Evolutionary conservation across 2,888 invertebrate species (phyloP).

Genomic region (Drosophila acutilabella): DNA sequence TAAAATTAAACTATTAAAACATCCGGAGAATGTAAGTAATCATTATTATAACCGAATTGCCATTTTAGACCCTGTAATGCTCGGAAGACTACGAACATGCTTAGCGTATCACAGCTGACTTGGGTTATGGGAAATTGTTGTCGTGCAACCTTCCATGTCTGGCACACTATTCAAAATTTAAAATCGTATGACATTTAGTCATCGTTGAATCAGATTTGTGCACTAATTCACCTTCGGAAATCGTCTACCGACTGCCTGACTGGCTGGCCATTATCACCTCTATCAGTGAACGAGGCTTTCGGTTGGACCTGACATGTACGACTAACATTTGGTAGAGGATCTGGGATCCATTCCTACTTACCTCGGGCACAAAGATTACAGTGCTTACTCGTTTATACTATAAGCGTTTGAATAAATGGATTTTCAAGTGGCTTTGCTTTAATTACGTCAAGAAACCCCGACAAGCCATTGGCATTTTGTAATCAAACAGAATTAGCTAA

Average conservation of each 20-base stretch:
- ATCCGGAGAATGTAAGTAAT: neutral
- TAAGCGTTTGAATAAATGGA: conserved; percentile 3
- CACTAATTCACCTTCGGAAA: conserved; percentile 26
- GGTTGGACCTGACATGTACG: conserved; percentile 8
- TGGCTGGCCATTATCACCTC: conserved; percentile 17
- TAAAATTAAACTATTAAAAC: neutral
- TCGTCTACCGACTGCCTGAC: conserved; percentile 2
- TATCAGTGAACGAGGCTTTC: conserved; percentile 26
- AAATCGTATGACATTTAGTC: conserved; percentile 50
- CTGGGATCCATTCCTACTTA: conserved; percentile 19
- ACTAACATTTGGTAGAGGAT: conserved; percentile 11
- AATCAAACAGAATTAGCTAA: neutral
- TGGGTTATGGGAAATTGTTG: conserved; percentile 35
- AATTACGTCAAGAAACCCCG: conserved; percentile 5
- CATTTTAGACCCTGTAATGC: neutral
- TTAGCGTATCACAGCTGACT: conserved; percentile 1
- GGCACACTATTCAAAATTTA: conserved; percentile 19
- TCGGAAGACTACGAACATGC: neutral
- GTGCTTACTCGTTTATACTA: neutral
- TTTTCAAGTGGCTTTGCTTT: conserved; percentile 6
- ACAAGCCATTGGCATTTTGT: neutral
- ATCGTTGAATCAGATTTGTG: conserved; percentile 31
- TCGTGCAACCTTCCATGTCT: conserved; percentile 40
- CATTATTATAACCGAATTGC: neutral
- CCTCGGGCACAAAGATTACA: conserved; percentile 3